Evolutionary conservation across 2,797 vertebrate species (phyloP).

Genomic region (Adelosebastes latens): DNA sequence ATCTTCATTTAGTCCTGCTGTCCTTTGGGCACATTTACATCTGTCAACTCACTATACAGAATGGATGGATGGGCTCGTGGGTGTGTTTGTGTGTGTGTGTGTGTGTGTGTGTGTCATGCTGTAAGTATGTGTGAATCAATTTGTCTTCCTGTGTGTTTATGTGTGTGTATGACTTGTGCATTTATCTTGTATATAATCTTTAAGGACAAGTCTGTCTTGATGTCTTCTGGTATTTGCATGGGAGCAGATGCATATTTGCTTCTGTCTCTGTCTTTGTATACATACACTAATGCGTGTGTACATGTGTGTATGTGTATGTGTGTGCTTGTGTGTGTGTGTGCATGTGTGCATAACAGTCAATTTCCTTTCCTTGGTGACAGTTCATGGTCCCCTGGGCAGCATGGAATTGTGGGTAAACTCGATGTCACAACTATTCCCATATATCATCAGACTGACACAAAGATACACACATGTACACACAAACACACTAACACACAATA

Average conservation of each 20-base stretch:
- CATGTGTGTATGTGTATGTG: conserved; percentile 4
- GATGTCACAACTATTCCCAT: conserved; percentile 71
- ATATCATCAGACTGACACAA: conserved; percentile 59
- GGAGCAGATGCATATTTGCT: conserved; percentile 16
- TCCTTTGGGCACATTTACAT: conserved; percentile 82
- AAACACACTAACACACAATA: not conserved
- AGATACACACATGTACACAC: not conserved
- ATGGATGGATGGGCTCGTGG: conserved; percentile 28
- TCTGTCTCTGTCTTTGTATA: not conserved
- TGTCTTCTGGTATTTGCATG: not conserved
- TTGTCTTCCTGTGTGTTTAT: conserved; percentile 20
- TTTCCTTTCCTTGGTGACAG: conserved; percentile 69
- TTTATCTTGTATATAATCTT: conserved; percentile 42
- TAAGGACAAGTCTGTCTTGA: conserved; percentile 1
- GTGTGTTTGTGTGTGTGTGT: conserved; percentile 3
- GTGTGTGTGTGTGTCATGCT: conserved; percentile 13
- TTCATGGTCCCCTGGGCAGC: conserved; percentile 71
- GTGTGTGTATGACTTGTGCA: conserved; percentile 8
- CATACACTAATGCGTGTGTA: conserved; percentile 2
- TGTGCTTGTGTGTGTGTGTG: not conserved
- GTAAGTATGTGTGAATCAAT: conserved; percentile 40
- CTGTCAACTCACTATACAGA: conserved; percentile 75
- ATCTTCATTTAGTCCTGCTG: conserved; percentile 80
- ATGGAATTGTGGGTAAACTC: conserved; percentile 68
- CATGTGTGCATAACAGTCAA: conserved; percentile 48